These are phyloP conservation scores for Ardeotis arabs DNA, from an alignment of 2,113 vertebrate species.

Conservation along the genomic window DNA sequence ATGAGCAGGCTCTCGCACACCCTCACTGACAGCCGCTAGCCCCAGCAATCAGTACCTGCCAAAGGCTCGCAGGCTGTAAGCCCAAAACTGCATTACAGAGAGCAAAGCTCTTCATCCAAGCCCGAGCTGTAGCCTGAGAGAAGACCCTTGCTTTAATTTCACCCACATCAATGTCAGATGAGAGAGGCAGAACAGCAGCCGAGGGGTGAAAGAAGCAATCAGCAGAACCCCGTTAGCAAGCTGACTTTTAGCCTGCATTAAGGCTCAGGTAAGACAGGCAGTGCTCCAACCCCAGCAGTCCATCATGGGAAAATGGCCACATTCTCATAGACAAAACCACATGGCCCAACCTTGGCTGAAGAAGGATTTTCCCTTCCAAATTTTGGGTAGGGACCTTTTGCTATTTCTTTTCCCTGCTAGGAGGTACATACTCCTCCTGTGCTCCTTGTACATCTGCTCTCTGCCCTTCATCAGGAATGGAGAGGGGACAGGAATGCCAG, in stretches of 20 bases:
- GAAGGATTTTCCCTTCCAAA: neutral
- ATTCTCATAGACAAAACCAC: accelerated
- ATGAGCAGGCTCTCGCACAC: accelerated
- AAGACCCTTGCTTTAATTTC: neutral
- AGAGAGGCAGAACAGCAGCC: neutral
- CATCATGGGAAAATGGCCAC: accelerated
- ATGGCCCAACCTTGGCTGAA: too few relatives aligned
- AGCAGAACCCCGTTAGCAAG: accelerated
- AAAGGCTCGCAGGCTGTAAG: neutral
- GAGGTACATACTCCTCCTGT: neutral
- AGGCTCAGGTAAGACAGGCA: neutral
- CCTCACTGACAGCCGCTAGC: neutral
- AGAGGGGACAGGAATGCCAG: neutral
- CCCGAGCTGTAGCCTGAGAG: neutral
- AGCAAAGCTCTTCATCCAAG: neutral
- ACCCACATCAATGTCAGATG: accelerated
- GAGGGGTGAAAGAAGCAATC: neutral
- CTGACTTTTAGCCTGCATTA: neutral
- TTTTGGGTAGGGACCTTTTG: neutral
- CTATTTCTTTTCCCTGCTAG: neutral
- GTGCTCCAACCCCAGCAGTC: neutral
- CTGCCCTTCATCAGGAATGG: accelerated
- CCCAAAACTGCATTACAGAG: neutral
- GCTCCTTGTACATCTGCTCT: neutral
- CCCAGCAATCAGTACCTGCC: neutral